Evolutionary conservation across 2,113 vertebrate species (phyloP), one percentile per base, ranked within the genome.

Genomic region (Psettodes erumei): DNA sequence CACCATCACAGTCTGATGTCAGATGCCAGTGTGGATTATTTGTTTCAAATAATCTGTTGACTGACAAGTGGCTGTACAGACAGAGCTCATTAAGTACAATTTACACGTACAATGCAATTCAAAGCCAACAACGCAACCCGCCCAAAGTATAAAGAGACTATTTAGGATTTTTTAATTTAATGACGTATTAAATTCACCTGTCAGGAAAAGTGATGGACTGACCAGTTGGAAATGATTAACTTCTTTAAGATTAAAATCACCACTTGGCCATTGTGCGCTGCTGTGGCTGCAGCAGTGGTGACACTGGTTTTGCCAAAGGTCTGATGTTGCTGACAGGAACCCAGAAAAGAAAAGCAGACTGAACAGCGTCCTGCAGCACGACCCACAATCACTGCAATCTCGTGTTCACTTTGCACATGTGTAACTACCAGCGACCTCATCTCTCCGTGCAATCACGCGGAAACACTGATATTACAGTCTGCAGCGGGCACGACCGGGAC

Each of bases 31-130:
- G 33, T 18, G 62, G 18, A 69, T 64, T 61, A 21, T 60, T 33
- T 58, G 40, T 19, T 43, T 27, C 18, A 56, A 63, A 77, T 42
- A n/a, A 27, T 15, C 50, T 51, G 25, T 25, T 32, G 56, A 73
- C 25, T 10, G 32, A 71, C 12, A 62, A 58, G 73, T 21, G 51
- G 27, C 68, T 60, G 40, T 4, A 8, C 1, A 12, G 23, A 23
- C 21, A 11, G 50, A 27, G 50, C 23, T 54, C 32, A n/a, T n/a
- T n/a, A n/a, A n/a, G n/a, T n/a, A n/a, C n/a, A n/a, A n/a, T n/a
- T n/a, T n/a, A n/a, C n/a, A n/a, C n/a, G n/a, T n/a, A n/a, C n/a
- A n/a, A n/a, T n/a, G n/a, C n/a, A n/a, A n/a, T n/a, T n/a, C n/a
- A n/a, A n/a, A n/a, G n/a, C n/a, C n/a, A n/a, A n/a, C n/a, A n/a